Conservation (phyloP, 2,888 invertebrate species). For the Argyra leucocephala region DNA sequence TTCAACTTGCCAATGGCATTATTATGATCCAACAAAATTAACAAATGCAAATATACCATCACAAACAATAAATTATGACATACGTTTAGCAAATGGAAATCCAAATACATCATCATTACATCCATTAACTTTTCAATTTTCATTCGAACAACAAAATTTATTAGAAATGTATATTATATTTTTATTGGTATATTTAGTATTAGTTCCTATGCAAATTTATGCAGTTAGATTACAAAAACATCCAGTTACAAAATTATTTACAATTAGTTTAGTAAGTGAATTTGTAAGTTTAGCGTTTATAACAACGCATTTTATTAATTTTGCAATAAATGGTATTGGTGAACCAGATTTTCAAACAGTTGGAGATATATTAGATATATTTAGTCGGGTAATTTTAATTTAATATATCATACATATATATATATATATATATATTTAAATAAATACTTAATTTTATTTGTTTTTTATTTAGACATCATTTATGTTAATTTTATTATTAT, state of each 20-base stretch:
- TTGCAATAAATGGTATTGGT: slow-evolving; percentile 84
- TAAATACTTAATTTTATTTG: neutral
- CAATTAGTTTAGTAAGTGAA: slow-evolving; percentile 75
- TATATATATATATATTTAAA: neutral
- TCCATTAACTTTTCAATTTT: slow-evolving; percentile 87
- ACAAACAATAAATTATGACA: slow-evolving; percentile 65
- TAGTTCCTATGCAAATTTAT: slow-evolving; percentile 84
- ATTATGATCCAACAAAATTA: slow-evolving; percentile 49
- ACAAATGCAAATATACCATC: slow-evolving; percentile 20
- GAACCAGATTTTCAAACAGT: slow-evolving; percentile 70
- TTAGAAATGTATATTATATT: slow-evolving; percentile 83
- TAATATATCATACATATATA: neutral
- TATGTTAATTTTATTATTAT: slow-evolving; percentile 79
- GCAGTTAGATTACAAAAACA: slow-evolving; percentile 82
- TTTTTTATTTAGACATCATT: slow-evolving; percentile 66
- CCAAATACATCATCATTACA: slow-evolving; percentile 76
- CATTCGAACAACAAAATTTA: slow-evolving; percentile 89
- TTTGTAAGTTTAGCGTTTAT: slow-evolving; percentile 78
- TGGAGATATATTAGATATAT: slow-evolving; percentile 85
- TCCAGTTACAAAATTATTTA: slow-evolving; percentile 82
- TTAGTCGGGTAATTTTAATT: slow-evolving; percentile 67
- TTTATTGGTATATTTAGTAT: slow-evolving; percentile 72
- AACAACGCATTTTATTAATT: slow-evolving; percentile 78
- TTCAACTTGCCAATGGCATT: slow-evolving; percentile 73
- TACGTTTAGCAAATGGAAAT: slow-evolving; percentile 94